Conservation (phyloP, 2,797 vertebrate genomes). For the Mycteria americana region DNA sequence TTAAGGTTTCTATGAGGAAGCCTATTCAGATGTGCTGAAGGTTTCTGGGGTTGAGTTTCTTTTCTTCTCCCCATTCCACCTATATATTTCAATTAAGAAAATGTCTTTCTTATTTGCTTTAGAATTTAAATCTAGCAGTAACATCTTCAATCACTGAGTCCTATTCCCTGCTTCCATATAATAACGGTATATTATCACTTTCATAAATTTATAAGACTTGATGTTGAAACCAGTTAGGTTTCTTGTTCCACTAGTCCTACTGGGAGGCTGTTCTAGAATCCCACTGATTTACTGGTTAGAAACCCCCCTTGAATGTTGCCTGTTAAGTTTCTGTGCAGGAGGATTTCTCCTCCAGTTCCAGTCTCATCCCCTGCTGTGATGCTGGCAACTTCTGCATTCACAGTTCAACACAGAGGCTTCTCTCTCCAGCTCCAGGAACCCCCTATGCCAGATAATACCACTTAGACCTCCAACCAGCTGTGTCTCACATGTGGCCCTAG, state of each 20-base stretch:
- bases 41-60: not conserved
- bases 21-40: not conserved
- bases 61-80: not conserved
- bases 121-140: not conserved
- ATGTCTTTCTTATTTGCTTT: not conserved
- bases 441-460: not conserved
- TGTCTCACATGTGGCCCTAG: not conserved
- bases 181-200: not conserved
- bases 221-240: not conserved
- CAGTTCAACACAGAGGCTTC: not conserved
- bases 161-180: not conserved
- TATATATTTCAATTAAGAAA: not conserved
- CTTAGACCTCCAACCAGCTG: not conserved
- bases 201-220: not conserved
- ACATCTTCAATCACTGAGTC: not conserved
- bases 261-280: not conserved
- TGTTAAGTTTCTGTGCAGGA: not conserved
- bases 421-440: not conserved
- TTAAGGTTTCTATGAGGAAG: not conserved
- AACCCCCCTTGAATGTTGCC: rapidly evolving
- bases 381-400: not conserved
- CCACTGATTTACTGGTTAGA: not conserved
- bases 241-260: not conserved
- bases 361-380: not conserved
- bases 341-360: not conserved